phyloP scores from a whole-genome alignment of 2,797 vertebrate genomes.

The Lateolabrax maculatus region DNA sequence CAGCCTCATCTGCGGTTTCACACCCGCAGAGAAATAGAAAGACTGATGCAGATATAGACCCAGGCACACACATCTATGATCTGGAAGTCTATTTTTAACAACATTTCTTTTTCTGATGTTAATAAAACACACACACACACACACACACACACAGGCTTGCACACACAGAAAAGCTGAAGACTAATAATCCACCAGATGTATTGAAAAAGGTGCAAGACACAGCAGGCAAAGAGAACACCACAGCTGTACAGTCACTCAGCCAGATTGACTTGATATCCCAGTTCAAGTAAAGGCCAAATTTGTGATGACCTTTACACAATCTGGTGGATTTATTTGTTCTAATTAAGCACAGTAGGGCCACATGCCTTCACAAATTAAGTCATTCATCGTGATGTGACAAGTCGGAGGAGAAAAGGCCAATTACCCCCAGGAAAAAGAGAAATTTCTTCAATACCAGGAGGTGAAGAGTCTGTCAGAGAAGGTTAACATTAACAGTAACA shows the following conservation, averaged over 20 bases:
- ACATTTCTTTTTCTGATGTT: not conserved
- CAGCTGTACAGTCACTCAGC: constrained; percentile 25
- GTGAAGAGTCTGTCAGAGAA: constrained; percentile 22
- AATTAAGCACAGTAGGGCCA: constrained; percentile 74
- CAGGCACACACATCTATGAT: not conserved
- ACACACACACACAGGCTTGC: not conserved
- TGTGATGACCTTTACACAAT: constrained; percentile 55
- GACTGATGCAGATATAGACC: not conserved
- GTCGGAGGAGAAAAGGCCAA: constrained; percentile 60
- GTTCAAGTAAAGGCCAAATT: constrained; percentile 36
- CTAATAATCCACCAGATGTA: not conserved
- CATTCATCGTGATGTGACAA: constrained; percentile 73
- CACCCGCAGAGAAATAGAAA: constrained; percentile 12
- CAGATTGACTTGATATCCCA: constrained; percentile 23
- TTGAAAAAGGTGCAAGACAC: not conserved
- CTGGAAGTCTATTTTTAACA: not conserved
- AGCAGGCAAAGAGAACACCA: not conserved
- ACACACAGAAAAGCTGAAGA: not conserved
- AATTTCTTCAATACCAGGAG: constrained; percentile 44
- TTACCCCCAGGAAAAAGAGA: constrained; percentile 57
- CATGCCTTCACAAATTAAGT: constrained; percentile 73
- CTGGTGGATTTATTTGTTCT: constrained; percentile 80
- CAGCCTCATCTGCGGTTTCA: not conserved
- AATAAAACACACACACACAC: not conserved
- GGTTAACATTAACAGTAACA: constrained; percentile 19